A percentile compares a stretch with the other conserved stretches of the same genome.
Evolutionary conservation across 2,888 invertebrate genomes (phyloP).

Genomic region (Troides aeacus): DNA sequence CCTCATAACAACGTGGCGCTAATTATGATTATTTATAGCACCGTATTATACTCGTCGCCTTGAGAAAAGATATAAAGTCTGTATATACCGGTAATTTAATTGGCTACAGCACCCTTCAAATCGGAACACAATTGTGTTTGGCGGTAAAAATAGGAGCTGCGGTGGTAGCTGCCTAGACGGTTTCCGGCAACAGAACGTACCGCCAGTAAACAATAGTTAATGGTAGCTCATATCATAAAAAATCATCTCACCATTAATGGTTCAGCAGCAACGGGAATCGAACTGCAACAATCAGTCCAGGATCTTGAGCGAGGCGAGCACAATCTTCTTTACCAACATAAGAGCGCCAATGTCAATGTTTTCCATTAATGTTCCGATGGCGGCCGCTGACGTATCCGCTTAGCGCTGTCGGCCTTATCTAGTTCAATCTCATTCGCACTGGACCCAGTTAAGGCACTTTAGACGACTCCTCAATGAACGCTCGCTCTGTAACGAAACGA

Average conservation of each 20-base stretch:
- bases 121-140: no score
- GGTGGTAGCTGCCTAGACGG: no score
- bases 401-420: slow-evolving; percentile 30
- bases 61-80: no score
- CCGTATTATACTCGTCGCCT: no score
- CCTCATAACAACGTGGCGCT: no score
- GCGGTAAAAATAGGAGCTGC: no score
- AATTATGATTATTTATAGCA: no score
- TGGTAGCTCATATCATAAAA: background rate
- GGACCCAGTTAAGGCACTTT: slow-evolving; percentile 30
- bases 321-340: slow-evolving; percentile 38
- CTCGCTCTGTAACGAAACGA: slow-evolving; percentile 33
- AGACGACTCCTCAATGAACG: slow-evolving; percentile 6
- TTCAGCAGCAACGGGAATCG: slow-evolving; percentile 30
- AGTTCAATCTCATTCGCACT: slow-evolving; percentile 33
- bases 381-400: slow-evolving; percentile 27
- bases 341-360: slow-evolving; percentile 31
- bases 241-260: slow-evolving; percentile 38
- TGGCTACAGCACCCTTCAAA: no score
- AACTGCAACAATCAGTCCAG: slow-evolving; percentile 35
- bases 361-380: slow-evolving; percentile 39
- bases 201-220: no score
- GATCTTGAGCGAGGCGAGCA: slow-evolving; percentile 25
- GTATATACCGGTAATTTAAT: no score
- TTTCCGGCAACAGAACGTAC: no score